Conservation (phyloP, 30 jellyfish, hydroid and myxozoan genomes). For the Aurelia sp. region DNA sequence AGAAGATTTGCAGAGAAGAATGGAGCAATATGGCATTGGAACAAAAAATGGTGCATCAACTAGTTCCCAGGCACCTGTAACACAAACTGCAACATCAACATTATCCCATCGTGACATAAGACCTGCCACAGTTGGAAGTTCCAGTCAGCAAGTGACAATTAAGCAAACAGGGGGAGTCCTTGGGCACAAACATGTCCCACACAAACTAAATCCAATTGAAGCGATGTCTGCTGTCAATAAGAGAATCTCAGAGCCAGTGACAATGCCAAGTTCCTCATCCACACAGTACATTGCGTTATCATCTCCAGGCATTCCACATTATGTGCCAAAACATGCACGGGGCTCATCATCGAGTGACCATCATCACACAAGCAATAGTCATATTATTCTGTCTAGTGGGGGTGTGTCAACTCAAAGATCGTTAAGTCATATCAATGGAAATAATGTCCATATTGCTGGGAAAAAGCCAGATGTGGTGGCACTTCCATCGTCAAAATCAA, state of each 20-base stretch:
- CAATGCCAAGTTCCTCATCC: constrained; percentile 23
- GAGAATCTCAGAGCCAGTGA: constrained; percentile 47
- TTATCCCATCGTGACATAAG: neutral
- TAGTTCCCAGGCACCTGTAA: constrained; percentile 23
- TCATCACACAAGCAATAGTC: constrained; percentile 2
- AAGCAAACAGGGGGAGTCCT: neutral
- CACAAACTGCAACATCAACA: constrained; percentile 14
- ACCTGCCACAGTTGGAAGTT: neutral
- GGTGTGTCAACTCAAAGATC: neutral
- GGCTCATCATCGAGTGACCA: constrained; percentile 12
- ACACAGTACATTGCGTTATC: constrained; percentile 69
- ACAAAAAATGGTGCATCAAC: neutral
- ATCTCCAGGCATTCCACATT: constrained; percentile 60
- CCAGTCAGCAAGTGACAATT: neutral
- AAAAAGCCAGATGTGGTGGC: constrained; percentile 12
- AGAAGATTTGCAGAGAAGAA: constrained; percentile 89
- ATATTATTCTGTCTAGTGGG: constrained; percentile 30
- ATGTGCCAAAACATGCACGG: constrained; percentile 37
- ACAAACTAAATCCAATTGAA: constrained; percentile 72
- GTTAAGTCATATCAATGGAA: neutral
- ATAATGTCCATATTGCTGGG: neutral
- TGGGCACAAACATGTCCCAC: constrained; percentile 25
- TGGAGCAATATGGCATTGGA: constrained; percentile 66
- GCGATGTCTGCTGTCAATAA: constrained; percentile 83
- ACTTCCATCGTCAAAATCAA: constrained; percentile 4